Conservation (phyloP, 2,888 invertebrate species). For the Gortyna flavago region DNA sequence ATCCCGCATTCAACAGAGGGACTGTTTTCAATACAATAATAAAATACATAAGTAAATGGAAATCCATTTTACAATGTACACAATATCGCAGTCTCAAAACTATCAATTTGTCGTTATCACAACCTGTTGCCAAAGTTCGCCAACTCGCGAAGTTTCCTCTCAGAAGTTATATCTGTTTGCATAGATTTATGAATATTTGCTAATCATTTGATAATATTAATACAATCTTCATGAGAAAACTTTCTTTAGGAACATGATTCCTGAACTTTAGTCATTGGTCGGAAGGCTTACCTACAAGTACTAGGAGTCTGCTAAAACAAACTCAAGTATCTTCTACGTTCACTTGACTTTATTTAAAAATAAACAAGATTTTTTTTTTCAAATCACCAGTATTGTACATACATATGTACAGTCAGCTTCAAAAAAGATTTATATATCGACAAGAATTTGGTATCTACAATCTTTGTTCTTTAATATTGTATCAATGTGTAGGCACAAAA, state of each 20-base stretch:
- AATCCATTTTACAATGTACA: slow-evolving; percentile 14
- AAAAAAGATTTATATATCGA: neutral
- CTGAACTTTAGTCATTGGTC: neutral
- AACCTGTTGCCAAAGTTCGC: slow-evolving; percentile 38
- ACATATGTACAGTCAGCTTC: neutral
- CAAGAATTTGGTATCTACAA: neutral
- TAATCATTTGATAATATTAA: slow-evolving; percentile 15
- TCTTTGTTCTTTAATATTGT: neutral
- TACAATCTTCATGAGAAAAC: slow-evolving; percentile 18
- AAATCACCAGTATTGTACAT: neutral
- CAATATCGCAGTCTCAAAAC: slow-evolving; percentile 16
- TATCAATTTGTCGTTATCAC: slow-evolving; percentile 33
- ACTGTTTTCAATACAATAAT: no score
- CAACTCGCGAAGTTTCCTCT: slow-evolving; percentile 16
- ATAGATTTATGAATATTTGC: slow-evolving; percentile 21
- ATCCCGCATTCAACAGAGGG: neutral
- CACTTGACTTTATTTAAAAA: neutral
- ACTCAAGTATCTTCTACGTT: no score
- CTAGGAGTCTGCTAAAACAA: no score
- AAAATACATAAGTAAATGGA: neutral
- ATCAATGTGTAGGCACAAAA: neutral
- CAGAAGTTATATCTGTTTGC: slow-evolving; percentile 20
- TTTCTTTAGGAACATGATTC: neutral
- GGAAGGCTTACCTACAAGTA: neutral
- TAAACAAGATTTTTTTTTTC: neutral